Evolutionary conservation across 2,797 vertebrate species (phyloP).

Genomic region (Neosilurus hyrtlii): DNA sequence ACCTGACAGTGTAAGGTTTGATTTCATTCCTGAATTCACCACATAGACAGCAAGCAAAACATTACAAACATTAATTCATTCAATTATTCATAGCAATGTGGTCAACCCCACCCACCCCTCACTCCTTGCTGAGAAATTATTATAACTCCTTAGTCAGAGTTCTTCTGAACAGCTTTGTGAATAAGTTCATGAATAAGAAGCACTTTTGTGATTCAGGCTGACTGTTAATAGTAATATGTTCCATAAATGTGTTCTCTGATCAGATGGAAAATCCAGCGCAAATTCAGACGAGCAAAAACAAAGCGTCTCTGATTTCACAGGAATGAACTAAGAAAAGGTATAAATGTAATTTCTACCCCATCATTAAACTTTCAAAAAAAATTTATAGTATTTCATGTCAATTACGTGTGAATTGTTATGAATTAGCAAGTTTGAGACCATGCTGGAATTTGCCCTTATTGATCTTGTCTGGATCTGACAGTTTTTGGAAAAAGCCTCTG

Average conservation of each 20-base stretch:
- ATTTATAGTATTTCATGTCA: not conserved
- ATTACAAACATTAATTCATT: not conserved
- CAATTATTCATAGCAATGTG: not conserved
- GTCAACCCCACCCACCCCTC: not conserved
- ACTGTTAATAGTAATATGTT: not conserved
- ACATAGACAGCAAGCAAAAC: not conserved
- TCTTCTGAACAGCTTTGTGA: not conserved
- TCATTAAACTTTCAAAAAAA: not conserved
- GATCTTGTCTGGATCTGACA: not conserved
- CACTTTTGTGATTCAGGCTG: not conserved
- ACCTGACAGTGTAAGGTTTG: not conserved
- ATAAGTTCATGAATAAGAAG: not conserved
- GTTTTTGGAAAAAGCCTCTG: not conserved
- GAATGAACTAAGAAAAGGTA: not conserved
- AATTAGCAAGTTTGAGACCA: not conserved
- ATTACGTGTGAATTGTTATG: not conserved
- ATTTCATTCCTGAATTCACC: not conserved
- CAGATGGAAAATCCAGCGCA: not conserved
- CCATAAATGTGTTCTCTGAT: not conserved
- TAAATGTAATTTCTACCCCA: not conserved
- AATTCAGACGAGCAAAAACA: not conserved
- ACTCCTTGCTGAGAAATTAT: not conserved
- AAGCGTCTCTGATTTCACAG: not conserved
- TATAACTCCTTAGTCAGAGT: not conserved
- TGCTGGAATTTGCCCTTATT: not conserved